These are phyloP conservation scores for Ramazzottius varieornatus DNA, from an alignment of 2,888 invertebrate genomes.

Conservation along the genomic window DNA sequence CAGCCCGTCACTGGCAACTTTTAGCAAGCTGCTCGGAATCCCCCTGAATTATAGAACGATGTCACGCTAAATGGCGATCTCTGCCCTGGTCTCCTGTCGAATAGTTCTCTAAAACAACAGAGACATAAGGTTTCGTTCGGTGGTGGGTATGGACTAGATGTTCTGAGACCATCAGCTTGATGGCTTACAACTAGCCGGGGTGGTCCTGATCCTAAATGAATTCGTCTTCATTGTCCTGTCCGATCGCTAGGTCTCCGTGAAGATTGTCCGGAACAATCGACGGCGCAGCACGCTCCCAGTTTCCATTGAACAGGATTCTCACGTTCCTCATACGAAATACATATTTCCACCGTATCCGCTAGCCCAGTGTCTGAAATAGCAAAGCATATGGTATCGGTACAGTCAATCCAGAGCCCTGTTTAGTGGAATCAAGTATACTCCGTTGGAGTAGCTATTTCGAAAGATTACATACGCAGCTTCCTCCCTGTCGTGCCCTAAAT, in stretches of 20 bases:
- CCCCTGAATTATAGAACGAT: not conserved
- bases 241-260: not conserved
- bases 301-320: too few relatives aligned
- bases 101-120: too few relatives aligned
- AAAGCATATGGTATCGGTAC: too few relatives aligned
- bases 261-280: not conserved
- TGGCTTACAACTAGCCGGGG: not conserved
- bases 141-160: not conserved
- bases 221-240: not conserved
- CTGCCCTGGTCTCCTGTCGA: too few relatives aligned
- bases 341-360: too few relatives aligned
- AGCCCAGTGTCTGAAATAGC: too few relatives aligned
- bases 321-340: too few relatives aligned
- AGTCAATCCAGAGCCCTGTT: too few relatives aligned
- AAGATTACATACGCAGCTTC: too few relatives aligned
- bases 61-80: not conserved
- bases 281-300: not conserved
- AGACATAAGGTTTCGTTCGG: not conserved
- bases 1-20: not conserved
- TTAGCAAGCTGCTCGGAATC: not conserved
- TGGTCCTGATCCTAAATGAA: not conserved
- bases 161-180: not conserved
- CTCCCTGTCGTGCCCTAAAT: too few relatives aligned
- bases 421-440: too few relatives aligned
- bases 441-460: too few relatives aligned